Percentiles rank a stretch among this genome's conserved stretches.
Evolutionary conservation across 2,888 invertebrate genomes (phyloP).

Genomic region (Netelia virgata): DNA sequence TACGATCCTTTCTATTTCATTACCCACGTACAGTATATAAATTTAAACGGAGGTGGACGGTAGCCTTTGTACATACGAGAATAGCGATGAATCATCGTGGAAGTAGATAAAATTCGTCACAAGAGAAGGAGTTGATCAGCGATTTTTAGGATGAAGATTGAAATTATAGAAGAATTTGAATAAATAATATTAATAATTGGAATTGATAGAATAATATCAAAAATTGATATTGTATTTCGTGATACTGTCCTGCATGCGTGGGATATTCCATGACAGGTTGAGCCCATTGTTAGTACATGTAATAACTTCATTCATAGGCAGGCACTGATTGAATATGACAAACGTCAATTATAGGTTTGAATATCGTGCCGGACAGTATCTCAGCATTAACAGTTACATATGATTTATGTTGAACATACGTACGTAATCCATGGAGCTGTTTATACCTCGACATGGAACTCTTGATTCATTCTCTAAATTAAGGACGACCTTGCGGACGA

Average conservation of each 20-base stretch:
- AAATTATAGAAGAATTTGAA: background rate
- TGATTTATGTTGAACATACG: background rate
- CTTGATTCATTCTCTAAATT: conserved; percentile 52
- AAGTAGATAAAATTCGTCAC: background rate
- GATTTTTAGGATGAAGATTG: background rate
- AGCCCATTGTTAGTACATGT: background rate
- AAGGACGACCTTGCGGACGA: background rate
- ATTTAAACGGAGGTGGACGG: conserved; percentile 8
- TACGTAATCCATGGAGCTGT: conserved; percentile 15
- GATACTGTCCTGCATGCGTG: background rate
- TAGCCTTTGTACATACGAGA: background rate
- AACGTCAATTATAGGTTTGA: conserved; percentile 4
- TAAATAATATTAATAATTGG: background rate
- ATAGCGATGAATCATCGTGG: conserved; percentile 1
- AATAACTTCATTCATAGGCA: conserved; percentile 13
- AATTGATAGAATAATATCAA: background rate
- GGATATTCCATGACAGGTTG: conserved; percentile 6
- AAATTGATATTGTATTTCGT: background rate
- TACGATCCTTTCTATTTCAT: conserved; percentile 34
- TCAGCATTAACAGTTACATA: too few relatives aligned
- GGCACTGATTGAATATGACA: conserved; percentile 28
- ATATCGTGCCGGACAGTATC: background rate
- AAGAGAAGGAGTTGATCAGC: background rate
- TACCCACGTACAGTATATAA: conserved; percentile 16
- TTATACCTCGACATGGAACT: conserved; percentile 32